Base-by-base conservation (phyloP, 2,113 vertebrate species). In the Pomatorhinus ruficollis region DNA sequence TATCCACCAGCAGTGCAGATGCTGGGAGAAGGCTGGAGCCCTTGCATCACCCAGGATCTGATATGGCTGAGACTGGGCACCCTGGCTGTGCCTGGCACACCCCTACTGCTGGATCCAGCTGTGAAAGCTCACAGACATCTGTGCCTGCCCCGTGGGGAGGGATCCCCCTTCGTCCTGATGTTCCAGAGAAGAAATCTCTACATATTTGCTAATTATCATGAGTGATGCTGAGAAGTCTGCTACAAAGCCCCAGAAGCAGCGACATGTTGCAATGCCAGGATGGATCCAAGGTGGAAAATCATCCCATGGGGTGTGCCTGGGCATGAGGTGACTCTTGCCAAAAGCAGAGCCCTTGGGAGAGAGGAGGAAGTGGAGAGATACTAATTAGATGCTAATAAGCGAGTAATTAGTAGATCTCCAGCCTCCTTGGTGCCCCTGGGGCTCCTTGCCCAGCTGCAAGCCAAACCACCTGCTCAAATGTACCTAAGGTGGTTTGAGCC, bases 381-480 rank as follows among this genome's bases (percentile, higher is more conserved):
- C n/a, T 96, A 69, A 80, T 77, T 65, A 83, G 66, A 57, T 57
- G 18, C 17, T 77, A 90, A 89, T 56, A 68, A 92, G 45, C 4
- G 69, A 66, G 42, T 49, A 84, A 87, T 93, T 84, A 78, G 31
- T 40, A 42, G 15, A 14, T 84, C 6, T 91, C 23, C 64, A 70
- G n/a, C 42, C n/a, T 52, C 15, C 35, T 31, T 2, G 1, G 12
- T 66, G 52, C 72, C 39, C 35, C 59, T 35, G 28, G 64, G 50
- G 28, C 20, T 78, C 39, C 23, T 50, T 81, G 54, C 56, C 56
- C 69, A 69, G 16, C 28, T 74, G 59, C 50, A 42, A 91, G 78
- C 25, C 74, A 84, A 90, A 53, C 22, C 59, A 84, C 81, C 68
- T 74, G 37, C 81, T 87, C 33, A 31, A 17, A 15, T 8, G 20